A percentile compares a stretch with the other conserved stretches of the same genome.
Evolutionary conservation across 2,888 invertebrate genomes (phyloP).

Genomic region (Ichneumon xanthorius): DNA sequence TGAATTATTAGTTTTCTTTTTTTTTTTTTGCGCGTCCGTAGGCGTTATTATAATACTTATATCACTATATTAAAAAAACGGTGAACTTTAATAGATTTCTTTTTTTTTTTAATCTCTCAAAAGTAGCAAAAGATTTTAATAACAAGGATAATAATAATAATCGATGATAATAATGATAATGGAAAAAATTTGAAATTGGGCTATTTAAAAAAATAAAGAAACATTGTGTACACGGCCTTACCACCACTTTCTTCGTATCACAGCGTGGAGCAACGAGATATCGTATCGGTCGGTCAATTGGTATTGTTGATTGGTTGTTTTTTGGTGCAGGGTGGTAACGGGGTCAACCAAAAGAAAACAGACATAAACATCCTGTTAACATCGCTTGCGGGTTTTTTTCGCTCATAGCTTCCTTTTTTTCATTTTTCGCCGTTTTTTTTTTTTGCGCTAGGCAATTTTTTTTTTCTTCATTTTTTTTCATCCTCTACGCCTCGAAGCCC

Average conservation of each 20-base stretch:
- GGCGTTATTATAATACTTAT: constrained; percentile 28
- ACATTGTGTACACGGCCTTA: constrained; percentile 76
- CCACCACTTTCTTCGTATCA: constrained; percentile 80
- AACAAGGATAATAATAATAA: constrained; percentile 34
- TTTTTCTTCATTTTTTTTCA: constrained; percentile 18
- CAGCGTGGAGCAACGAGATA: constrained; percentile 79
- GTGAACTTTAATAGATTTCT: constrained; percentile 19
- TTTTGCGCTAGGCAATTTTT: not conserved
- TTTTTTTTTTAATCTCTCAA: not conserved
- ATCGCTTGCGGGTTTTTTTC: constrained; percentile 74
- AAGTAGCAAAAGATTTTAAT: constrained; percentile 37
- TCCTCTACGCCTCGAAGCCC: constrained; percentile 43
- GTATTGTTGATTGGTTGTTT: constrained; percentile 76
- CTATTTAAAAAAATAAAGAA: constrained; percentile 65
- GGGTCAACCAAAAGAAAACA: constrained; percentile 79
- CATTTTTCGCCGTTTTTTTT: not conserved
- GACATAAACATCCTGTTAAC: constrained; percentile 80
- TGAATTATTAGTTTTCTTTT: constrained; percentile 20
- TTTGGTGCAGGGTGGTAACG: constrained; percentile 76
- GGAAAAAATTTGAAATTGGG: constrained; percentile 33
- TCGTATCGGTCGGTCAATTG: constrained; percentile 76
- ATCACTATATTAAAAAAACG: constrained; percentile 20
- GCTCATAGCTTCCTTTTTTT: constrained; percentile 1
- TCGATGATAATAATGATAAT: constrained; percentile 34
- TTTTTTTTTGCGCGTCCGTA: constrained; percentile 24